These are phyloP conservation scores for Sarcophilus harrisii DNA, from an alignment of 2,797 vertebrate species.

Conservation along the genomic window DNA sequence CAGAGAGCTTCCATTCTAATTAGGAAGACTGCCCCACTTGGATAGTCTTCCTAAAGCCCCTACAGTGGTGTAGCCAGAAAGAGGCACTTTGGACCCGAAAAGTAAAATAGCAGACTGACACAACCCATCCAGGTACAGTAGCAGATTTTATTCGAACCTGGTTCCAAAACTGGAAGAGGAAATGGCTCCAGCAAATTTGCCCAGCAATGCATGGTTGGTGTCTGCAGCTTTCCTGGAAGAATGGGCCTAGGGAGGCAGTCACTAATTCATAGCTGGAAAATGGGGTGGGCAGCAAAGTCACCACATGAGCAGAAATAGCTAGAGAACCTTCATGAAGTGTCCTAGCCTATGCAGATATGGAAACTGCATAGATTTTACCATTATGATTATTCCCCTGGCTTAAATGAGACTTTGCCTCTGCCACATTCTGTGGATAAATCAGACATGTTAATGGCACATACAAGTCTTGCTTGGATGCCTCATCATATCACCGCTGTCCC, in stretches of 20 bases:
- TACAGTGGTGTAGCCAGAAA: not conserved
- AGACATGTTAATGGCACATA: not conserved
- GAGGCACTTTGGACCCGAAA: not conserved
- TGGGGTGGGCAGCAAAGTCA: not conserved
- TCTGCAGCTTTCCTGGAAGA: not conserved
- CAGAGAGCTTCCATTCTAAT: not conserved
- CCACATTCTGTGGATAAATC: not conserved
- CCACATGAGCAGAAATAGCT: not conserved
- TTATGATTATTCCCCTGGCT: not conserved
- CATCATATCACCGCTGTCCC: no score
- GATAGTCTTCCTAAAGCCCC: not conserved
- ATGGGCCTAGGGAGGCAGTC: not conserved
- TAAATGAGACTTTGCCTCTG: not conserved
- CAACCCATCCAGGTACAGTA: not conserved
- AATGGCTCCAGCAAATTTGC: not conserved
- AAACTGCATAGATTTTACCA: not conserved
- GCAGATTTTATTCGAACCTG: not conserved
- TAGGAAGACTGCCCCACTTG: not conserved
- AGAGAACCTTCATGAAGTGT: not conserved
- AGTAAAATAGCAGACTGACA: not conserved
- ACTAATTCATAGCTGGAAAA: not conserved
- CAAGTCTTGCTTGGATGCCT: not conserved
- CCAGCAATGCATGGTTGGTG: not conserved
- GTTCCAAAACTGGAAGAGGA: not conserved
- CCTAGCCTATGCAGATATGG: not conserved